Evolutionary conservation across 2,113 vertebrate species (phyloP), one percentile per base, ranked within the genome.

Genomic region (Rhabdomys dilectus): DNA sequence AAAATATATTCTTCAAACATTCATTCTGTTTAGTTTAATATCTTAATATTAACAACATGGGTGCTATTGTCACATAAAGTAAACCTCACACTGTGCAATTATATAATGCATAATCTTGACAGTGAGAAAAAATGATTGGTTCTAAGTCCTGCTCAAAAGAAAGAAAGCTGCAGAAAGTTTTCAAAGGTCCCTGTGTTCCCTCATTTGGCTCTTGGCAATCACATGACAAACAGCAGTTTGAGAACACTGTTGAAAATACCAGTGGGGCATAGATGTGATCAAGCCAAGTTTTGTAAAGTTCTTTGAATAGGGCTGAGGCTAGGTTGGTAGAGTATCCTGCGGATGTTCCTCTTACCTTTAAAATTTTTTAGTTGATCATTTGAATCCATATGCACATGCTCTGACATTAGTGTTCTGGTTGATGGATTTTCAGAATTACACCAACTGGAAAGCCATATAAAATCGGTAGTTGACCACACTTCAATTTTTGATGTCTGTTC

Each of bases 301-400:
- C 73, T 42, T 19, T 70, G 22, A 15, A 2, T 0, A 15, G 26
- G n/a, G 80, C 13, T 0, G n/a, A n/a, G 7, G 13, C 58, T 36
- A 31, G 60, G 58, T 48, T 36, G 42, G n/a, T 10, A 0, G 4
- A 39, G 26, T 24, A n/a, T 2, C 34, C 0, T 53, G 16, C n/a
- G 36, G 8, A 13, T 58, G 2, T 53, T 86, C 64, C 21, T 48
- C 62, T 89, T 4, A 48, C 58, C 39, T 68, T 84, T 34, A 31
- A 16, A 64, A 11, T 26, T 26, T 10, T 16, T 45, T 24, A 58
- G 60, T 3, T 39, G 19, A 60, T 22, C 5, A 0, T 70, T 80
- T 56, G 76, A 82, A 16, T 64, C 45, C 36, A 56, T n/a, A 9
- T 36, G 51, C 9, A 51, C 17, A 8, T 22, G 21, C 48, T 89